Base-by-base conservation (phyloP, 2,113 vertebrate genomes). In the Takifugu bimaculatus region DNA sequence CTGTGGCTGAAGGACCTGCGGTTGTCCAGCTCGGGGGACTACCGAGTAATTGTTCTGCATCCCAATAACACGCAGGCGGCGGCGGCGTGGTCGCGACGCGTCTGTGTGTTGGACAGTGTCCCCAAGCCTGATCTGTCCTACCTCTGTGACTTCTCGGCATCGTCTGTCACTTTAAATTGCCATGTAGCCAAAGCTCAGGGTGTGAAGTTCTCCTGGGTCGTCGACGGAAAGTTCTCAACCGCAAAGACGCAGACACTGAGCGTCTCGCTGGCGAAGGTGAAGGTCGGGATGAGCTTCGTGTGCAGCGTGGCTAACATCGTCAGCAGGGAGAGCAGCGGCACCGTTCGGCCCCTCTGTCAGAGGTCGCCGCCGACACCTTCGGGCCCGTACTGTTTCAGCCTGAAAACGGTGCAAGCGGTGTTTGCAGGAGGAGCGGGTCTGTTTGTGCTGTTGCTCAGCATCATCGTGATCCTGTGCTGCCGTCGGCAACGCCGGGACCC, bases 21-120 rank as follows among this genome's bases (percentile, higher is more conserved):
- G 15, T 14, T 47, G 43, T 57, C 78, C 29, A 70, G 54, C 48
- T 64, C 69, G 1, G 87, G 87, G 13, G 5, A 2, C 3, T 89
- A 89, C 53, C 4, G 57, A 42, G 84, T 25, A 45, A 0, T 32
- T 0, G 26, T 80, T n/a, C 6, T 42, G 2, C 4, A 65, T 47
- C 14, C 13, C 1, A 80, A 54, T 26, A 1, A 6, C 0, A 72
- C 57, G 4, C 1, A 4, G 6, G 50, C 4, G 4, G 57, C 4
- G 4, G 57, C 32, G 32, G 1, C 6, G 0, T 80, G 74, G 84
- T 63, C 2, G 0, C 2, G 25, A 5, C 68, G 3, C 12, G 57
- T 89, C 25, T 86, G 79, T 27, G 0, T 86, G 45, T 50, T 78
- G 57, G 74, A 79, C 13, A 86, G 70, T 43, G 74, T 81, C 15